Conservation (phyloP, 2,113 vertebrate species). For the Psittacula cyanocephala region DNA sequence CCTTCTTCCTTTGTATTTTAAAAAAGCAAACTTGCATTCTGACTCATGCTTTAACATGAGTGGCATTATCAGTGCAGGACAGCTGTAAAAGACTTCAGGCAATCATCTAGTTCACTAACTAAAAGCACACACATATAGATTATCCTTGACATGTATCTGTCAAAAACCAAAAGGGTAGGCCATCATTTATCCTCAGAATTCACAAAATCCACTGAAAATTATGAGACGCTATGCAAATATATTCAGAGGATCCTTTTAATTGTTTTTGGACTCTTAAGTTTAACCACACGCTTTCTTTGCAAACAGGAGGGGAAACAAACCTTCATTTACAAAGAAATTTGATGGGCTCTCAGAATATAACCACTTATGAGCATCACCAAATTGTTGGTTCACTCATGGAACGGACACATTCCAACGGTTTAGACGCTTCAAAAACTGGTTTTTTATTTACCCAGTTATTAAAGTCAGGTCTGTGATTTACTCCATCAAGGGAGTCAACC, state of each 20-base stretch:
- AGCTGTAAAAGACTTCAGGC: not conserved
- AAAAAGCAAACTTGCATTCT: not conserved
- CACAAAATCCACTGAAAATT: not conserved
- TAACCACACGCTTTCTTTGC: not conserved
- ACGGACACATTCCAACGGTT: not conserved
- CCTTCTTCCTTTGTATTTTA: not conserved
- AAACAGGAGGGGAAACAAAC: not conserved
- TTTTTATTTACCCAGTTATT: not conserved
- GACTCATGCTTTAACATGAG: not conserved
- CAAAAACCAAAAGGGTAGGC: not conserved
- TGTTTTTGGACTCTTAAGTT: not conserved
- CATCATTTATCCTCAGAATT: not conserved
- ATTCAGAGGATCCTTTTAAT: not conserved
- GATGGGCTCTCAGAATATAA: not conserved
- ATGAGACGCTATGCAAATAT: not conserved
- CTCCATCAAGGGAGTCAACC: not conserved
- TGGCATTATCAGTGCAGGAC: not conserved
- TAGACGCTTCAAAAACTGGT: not conserved
- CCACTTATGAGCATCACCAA: not conserved
- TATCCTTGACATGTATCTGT: not conserved
- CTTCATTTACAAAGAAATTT: not conserved
- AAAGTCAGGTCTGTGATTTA: not conserved
- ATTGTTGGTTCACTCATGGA: not conserved
- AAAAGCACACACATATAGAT: not conserved
- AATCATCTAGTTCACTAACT: not conserved